A percentile compares a stretch with the other conserved stretches of the same genome.
Evolutionary conservation across 2,113 vertebrate genomes (phyloP).

Genomic region (Semnornis frantzii): DNA sequence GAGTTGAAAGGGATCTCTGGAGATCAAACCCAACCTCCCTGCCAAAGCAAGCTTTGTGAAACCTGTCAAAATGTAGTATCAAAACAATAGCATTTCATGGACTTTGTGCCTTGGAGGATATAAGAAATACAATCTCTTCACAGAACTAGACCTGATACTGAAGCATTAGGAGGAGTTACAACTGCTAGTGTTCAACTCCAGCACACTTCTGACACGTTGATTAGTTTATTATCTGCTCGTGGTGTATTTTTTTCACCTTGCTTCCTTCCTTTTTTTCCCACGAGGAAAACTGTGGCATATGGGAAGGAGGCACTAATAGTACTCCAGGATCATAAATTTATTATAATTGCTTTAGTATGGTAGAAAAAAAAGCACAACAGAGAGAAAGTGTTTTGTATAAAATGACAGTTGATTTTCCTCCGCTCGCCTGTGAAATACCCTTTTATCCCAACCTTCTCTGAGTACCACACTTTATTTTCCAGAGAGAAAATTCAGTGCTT

Average conservation of each 20-base stretch:
- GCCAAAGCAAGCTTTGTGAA: not conserved
- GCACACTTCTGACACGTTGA: not conserved
- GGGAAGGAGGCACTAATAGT: not conserved
- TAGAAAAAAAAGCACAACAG: not conserved
- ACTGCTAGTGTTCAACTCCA: not conserved
- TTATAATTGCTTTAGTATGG: not conserved
- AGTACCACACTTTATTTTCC: slow-evolving; percentile 1
- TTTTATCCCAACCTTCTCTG: not conserved
- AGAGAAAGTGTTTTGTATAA: not conserved
- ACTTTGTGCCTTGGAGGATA: too few relatives aligned
- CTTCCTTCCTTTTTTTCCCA: not conserved
- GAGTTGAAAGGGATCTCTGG: too few relatives aligned
- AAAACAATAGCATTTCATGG: not conserved
- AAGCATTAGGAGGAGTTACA: not conserved
- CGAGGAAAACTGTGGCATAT: not conserved
- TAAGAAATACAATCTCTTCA: not conserved
- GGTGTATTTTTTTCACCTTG: not conserved
- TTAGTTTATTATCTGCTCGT: not conserved
- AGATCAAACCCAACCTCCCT: too few relatives aligned
- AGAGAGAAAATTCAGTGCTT: not conserved
- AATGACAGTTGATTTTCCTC: slow-evolving; percentile 19
- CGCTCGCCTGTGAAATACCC: not conserved
- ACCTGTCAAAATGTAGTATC: not conserved
- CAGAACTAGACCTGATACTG: not conserved
- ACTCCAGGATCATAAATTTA: not conserved